Base-by-base conservation (phyloP, 2,113 vertebrate genomes). In the Irena cyanogastra region DNA sequence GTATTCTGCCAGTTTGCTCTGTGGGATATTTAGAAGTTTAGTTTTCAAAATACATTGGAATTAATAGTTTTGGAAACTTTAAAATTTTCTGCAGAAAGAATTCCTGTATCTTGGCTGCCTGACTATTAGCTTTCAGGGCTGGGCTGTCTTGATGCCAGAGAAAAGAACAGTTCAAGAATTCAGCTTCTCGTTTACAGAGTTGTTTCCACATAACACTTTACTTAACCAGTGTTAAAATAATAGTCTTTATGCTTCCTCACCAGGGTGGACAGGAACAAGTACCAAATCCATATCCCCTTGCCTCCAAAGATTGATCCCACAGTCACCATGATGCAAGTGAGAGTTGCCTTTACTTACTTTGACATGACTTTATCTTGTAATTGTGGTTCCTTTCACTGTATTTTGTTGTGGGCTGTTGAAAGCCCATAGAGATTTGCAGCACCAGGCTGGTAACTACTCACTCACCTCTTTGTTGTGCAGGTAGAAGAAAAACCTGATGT, bases 261-360 rank as follows among this genome's bases (percentile, higher is more conserved):
- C 96, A 99, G 99, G 35, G 99, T 99, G 86, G 99, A 99, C 98
- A 98, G 99, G 96, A 99, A 99, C 98, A 99, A 99, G 89, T 99
- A 99, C 85, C 99, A 99, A 97, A 99, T 99, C 96, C 99, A 99
- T 78, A 99, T 99, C 57, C 99, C 99, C 13, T 97, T 99, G 92
- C 99, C 99, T 96, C 99, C 99, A 9, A 99, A 99, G 98, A 99
- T 99, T 87, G 99, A 99, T 95, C 99, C 99, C 39, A 99, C 99
- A 4, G 99, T 99, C 91, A 99, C 99, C 53, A 99, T 99, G 99
- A 99, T 99, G 99, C 99, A 99, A 98, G 99, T 99, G 95, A 97
- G 97, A 82, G 26, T 35, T 35, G 41, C 61, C 16, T 75, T 88
- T 74, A n/a, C 44, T 74, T 78, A 26, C 1, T 84, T 41, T 7